phyloP scores from a whole-genome alignment of 1,140 invertebrate species.

The Pogonognathellus flavescens region DNA sequence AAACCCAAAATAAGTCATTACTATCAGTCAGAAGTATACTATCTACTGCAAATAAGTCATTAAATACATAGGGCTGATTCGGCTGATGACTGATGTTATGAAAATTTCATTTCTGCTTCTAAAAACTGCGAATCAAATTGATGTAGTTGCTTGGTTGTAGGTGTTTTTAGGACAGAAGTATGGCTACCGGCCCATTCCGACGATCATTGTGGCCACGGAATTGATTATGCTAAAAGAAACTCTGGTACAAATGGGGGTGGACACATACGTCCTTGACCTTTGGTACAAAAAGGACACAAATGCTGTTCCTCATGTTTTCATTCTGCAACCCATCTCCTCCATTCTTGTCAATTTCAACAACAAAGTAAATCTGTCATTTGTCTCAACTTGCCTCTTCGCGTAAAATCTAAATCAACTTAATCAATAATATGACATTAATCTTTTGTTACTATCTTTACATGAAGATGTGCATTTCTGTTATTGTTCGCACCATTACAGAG shows the following conservation, averaged over 20 bases:
- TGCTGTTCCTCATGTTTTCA: slow-evolving; percentile 88
- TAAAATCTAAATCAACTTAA: not conserved
- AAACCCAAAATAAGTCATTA: too few relatives aligned
- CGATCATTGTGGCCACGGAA: slow-evolving; percentile 93
- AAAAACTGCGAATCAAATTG: too few relatives aligned
- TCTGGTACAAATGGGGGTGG: slow-evolving; percentile 78
- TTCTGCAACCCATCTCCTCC: slow-evolving; percentile 96
- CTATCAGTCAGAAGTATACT: too few relatives aligned
- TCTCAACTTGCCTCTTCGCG: not conserved
- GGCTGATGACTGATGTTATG: too few relatives aligned
- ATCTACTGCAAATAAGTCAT: too few relatives aligned
- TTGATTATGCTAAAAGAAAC: slow-evolving; percentile 89
- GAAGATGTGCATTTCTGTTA: too few relatives aligned
- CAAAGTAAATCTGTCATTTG: slow-evolving; percentile 79
- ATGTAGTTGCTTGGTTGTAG: slow-evolving; percentile 71
- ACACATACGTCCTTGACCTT: slow-evolving; percentile 81
- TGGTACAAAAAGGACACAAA: slow-evolving; percentile 99
- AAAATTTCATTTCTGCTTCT: too few relatives aligned
- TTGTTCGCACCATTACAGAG: slow-evolving; percentile 73
- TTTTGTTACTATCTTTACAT: slow-evolving; percentile 57
- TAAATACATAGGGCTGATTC: too few relatives aligned
- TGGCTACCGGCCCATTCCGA: slow-evolving; percentile 96
- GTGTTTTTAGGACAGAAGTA: slow-evolving; percentile 98
- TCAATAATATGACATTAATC: too few relatives aligned
- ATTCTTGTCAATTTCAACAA: slow-evolving; percentile 98